Evolutionary conservation across 2,113 vertebrate genomes (phyloP).

Genomic region (Prunella fulvescens): DNA sequence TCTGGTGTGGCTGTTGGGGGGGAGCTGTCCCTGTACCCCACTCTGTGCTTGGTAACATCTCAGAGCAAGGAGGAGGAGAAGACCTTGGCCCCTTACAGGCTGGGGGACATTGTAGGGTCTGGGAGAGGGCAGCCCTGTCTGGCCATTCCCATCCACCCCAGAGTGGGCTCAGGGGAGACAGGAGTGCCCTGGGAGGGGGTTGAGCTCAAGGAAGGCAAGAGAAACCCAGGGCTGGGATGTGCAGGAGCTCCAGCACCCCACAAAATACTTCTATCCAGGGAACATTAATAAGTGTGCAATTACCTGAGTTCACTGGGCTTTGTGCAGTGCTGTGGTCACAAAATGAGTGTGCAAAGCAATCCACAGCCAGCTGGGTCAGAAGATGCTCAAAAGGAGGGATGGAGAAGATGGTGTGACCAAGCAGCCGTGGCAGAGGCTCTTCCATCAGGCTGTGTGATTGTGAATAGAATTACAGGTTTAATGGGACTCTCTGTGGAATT

Average conservation of each 20-base stretch:
- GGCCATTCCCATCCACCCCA: neutral
- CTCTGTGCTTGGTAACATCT: neutral
- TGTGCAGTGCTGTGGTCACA: neutral
- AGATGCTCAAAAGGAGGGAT: neutral
- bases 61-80: neutral
- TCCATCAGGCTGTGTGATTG: neutral
- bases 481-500: neutral
- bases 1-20: neutral
- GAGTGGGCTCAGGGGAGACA: neutral
- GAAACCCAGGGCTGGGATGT: fast-evolving
- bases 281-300: neutral
- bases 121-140: neutral
- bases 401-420: neutral
- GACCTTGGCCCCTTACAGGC: neutral
- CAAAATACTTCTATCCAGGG: neutral
- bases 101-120: fast-evolving
- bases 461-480: neutral
- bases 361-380: neutral
- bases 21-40: neutral
- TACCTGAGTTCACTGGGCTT: neutral
- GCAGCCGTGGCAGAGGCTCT: neutral
- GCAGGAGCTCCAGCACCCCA: neutral
- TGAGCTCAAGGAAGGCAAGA: neutral
- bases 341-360: neutral
- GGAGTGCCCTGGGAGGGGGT: neutral